Base-by-base conservation (phyloP, 1,140 invertebrate species). In the Papilio glaucus region DNA sequence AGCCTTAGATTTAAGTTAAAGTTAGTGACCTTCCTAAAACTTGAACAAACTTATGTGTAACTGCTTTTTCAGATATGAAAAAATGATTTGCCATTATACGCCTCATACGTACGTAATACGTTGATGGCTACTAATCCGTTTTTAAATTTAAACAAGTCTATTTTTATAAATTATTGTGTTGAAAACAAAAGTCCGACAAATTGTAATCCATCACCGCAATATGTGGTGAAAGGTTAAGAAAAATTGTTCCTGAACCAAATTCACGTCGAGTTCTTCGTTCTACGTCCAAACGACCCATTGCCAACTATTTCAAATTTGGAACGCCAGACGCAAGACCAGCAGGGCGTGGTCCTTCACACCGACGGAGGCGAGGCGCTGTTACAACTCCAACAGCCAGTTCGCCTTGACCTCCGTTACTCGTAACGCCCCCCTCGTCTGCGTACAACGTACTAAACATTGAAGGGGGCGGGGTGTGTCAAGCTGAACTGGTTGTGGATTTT, bases 261-360 rank as follows among this genome's bases (percentile, higher is more conserved):
- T 65, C 61, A n/a, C 37, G 13, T 21, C 18, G 29, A 38, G 7
- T 38, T 62, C 15, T 18, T 21, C 63, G 73, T 74, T 72, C 72
- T 37, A 26, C 69, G 72, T 53, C 38, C 18, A 57, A 72, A 63
- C 71, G 74, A 78, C 75, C 72, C 71, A 76, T 61, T 82, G 80
- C 78, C 80, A 82, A 82, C 73, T 77, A 84, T 84, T 87, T 85
- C 72, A 73, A 81, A 86, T 86, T 82, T 81, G 79, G 85, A 85
- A 87, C 83, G 79, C 84, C 72, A 72, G 71, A 73, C 77, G 79
- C 76, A 80, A 79, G 82, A 87, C 79, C 81, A 85, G 39, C 80
- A 82, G 87, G 89, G 88, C 85, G 89, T 91, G 89, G 89, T 85
- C 76, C 78, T 80, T 77, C 61, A 63, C 74, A 69, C 72, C 72